Percentiles rank a stretch among this genome's conserved stretches.
These are phyloP conservation scores for Ptychadena robeensis DNA, from an alignment of 2,797 vertebrate genomes.

Conservation along the genomic window DNA sequence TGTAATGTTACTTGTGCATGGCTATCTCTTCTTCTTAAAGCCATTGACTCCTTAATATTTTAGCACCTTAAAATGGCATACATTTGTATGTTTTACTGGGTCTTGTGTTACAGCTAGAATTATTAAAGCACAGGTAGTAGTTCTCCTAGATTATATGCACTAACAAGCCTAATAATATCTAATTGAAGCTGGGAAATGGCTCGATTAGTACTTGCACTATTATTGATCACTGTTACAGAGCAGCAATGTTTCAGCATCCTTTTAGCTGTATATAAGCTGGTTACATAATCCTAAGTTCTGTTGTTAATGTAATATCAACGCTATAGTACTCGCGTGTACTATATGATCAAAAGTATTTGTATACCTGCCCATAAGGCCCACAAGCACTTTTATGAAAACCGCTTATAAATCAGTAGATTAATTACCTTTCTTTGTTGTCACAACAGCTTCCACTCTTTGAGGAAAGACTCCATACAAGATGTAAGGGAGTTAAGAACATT, in stretches of 20 bases:
- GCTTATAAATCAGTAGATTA: no score
- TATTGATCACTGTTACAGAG: not conserved
- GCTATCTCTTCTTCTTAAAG: not conserved
- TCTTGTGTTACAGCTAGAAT: not conserved
- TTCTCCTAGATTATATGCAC: not conserved
- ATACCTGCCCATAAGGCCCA: no score
- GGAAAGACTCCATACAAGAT: no score
- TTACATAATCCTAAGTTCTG: not conserved
- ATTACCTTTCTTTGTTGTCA: no score
- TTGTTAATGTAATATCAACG: not conserved
- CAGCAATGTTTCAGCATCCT: no score
- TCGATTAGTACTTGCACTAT: not conserved
- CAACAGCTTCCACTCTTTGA: no score
- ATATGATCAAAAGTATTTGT: no score
- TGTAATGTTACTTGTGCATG: not conserved
- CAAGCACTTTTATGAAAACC: no score
- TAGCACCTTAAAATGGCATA: not conserved
- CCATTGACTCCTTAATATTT: not conserved
- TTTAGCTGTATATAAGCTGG: not conserved
- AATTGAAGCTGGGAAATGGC: not conserved
- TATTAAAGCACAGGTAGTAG: not conserved
- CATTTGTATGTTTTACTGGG: not conserved
- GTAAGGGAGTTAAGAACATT: no score
- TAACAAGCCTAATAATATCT: not conserved
- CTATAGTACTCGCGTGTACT: not conserved